Evolutionary conservation across 2,797 vertebrate species (phyloP).

Genomic region (Argya squamiceps): DNA sequence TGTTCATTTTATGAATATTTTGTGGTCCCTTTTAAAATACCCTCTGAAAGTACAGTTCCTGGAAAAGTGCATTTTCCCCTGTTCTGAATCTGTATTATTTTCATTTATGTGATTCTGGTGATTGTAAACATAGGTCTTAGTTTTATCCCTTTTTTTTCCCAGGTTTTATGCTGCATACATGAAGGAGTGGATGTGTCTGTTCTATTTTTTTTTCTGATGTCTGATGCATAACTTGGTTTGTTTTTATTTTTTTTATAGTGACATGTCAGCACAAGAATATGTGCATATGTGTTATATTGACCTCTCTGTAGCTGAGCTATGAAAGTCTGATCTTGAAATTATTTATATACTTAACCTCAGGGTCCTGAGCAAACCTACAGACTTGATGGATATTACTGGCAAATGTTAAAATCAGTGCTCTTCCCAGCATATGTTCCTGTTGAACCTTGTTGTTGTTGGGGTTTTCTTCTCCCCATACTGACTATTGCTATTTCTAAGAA

Average conservation of each 20-base stretch:
- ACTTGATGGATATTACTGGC: not conserved
- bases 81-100: not conserved
- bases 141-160: not conserved
- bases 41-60: not conserved
- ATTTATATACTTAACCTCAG: not conserved
- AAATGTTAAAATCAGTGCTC: not conserved
- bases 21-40: not conserved
- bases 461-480: accelerated
- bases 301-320: not conserved
- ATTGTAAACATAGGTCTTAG: not conserved
- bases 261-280: not conserved
- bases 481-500: not conserved
- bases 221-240: not conserved
- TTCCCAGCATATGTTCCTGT: not conserved
- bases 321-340: not conserved
- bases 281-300: not conserved
- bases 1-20: not conserved
- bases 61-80: not conserved
- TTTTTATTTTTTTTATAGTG: not conserved
- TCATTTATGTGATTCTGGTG: not conserved
- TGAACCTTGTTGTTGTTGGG: not conserved
- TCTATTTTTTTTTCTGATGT: not conserved
- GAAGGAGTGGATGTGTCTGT: not conserved
- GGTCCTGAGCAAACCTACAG: not conserved
- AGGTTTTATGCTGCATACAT: not conserved